Base-by-base conservation (phyloP, 1,140 invertebrate genomes). In the Drosophila athabasca region DNA sequence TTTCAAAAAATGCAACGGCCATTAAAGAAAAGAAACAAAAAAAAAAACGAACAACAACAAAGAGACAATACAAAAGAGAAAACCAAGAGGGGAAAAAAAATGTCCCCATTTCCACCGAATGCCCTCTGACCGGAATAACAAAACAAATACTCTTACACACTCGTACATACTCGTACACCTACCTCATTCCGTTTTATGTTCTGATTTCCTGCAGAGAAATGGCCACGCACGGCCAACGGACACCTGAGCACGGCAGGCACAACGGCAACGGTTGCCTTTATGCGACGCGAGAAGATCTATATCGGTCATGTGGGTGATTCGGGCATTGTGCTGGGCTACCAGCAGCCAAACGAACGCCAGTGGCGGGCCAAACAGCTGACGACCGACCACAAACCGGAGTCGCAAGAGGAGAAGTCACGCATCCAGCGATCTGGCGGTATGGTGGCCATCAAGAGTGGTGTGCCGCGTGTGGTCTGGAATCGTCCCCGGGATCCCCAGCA, bases 291-390 rank as follows among this genome's bases (percentile, higher is more conserved):
- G 15, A 99, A 99, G 93, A 96, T 99, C 61, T 99, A 99, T 90
- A 96, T 98, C 55, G 98, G 98, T 15, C 98, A 99, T 94, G 98
- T 99, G 31, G 98, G 98, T 17, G 98, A 99, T 92, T 99, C 98
- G 0, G 97, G 95, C 13, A 98, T 99, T 83, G 96, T 98, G 22
- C 93, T 99, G 45, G 98, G 98, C 26, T 95, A 95, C 89, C 95
- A 96, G 90, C 94, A 95, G 67, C 94, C 95, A 54, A 93, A 93
- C 52, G 94, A 94, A 73, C 92, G 93, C 13, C 93, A 94, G 70
- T 98, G 97, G 97, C 94, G 94, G 55, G 95, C 96, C 0, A 95
- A 94, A 90, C 94, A 95, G 1, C 90, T 98, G 46, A 98, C 97
- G 0, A 94, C 93, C 76, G 98, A 99, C 90, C 98, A 99, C 90